Percentiles rank a stretch among this genome's conserved stretches.
Conservation (phyloP, 2,113 vertebrate genomes). For the Struthidea cinerea region DNA sequence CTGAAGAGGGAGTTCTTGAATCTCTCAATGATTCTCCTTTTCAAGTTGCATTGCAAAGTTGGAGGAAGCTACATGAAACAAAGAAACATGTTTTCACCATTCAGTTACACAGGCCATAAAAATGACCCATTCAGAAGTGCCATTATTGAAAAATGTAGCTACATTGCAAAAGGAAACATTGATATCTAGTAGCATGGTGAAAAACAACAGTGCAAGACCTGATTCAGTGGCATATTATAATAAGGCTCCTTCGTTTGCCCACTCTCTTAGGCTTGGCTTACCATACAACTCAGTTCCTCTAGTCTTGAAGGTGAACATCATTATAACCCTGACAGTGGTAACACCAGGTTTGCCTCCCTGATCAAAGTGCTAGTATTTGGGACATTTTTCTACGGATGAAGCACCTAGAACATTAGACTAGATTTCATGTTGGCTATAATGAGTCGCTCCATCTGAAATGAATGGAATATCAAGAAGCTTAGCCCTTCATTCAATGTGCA, state of each 20-base stretch:
- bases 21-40: slow-evolving; percentile 79
- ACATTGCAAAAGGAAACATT: background rate
- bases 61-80: slow-evolving; percentile 80
- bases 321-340: background rate
- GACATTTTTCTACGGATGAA: background rate
- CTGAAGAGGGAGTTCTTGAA: slow-evolving; percentile 91
- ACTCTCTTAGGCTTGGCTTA: background rate
- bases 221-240: background rate
- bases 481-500: background rate
- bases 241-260: background rate
- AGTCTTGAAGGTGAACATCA: background rate
- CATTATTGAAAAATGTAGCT: background rate
- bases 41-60: slow-evolving; percentile 73
- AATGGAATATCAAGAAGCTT: background rate
- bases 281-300: background rate
- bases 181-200: background rate
- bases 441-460: background rate
- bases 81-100: background rate
- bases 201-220: background rate
- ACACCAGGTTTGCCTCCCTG: background rate
- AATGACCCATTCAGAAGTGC: background rate
- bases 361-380: background rate
- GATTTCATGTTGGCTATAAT: background rate
- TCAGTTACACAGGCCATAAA: background rate
- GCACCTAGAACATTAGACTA: background rate